These are phyloP conservation scores for Helostoma temminkii DNA, from an alignment of 2,797 vertebrate species.

Conservation along the genomic window DNA sequence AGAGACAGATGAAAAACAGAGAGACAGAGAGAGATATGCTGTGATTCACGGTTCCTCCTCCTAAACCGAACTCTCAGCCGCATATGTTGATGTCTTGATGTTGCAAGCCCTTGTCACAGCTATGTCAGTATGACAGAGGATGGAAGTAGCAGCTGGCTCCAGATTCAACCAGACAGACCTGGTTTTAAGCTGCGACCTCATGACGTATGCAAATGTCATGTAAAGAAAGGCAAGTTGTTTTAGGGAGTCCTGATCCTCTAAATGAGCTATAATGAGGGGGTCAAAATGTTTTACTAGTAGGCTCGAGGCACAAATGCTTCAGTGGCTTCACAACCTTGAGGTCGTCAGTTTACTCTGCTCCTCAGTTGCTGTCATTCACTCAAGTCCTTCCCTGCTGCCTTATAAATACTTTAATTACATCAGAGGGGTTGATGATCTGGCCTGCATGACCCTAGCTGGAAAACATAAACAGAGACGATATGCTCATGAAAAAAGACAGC, in stretches of 20 bases:
- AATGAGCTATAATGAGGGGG: slow-evolving; percentile 77
- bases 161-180: slow-evolving; percentile 74
- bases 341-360: slow-evolving; percentile 57
- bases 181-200: slow-evolving; percentile 59
- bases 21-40: slow-evolving; percentile 48
- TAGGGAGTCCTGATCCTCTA: slow-evolving; percentile 71
- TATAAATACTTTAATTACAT: slow-evolving; percentile 73
- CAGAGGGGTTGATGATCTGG: slow-evolving; percentile 47
- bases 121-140: slow-evolving; percentile 71
- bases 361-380: slow-evolving; percentile 64
- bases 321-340: slow-evolving; percentile 64
- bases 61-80: slow-evolving; percentile 58
- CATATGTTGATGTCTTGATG: too few relatives aligned
- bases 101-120: slow-evolving; percentile 70
- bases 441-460: slow-evolving; percentile 63
- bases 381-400: slow-evolving; percentile 53
- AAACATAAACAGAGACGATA: slow-evolving; percentile 53
- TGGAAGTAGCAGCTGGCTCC: slow-evolving; percentile 69
- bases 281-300: slow-evolving; percentile 75
- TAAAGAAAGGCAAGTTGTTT: slow-evolving; percentile 78
- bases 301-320: slow-evolving; percentile 69
- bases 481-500: slow-evolving; percentile 27
- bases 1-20: slow-evolving; percentile 24
- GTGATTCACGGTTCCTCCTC: slow-evolving; percentile 79
- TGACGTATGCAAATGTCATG: slow-evolving; percentile 61